Evolutionary conservation across 2,113 vertebrate genomes (phyloP).

Genomic region (Sturnus vulgaris): DNA sequence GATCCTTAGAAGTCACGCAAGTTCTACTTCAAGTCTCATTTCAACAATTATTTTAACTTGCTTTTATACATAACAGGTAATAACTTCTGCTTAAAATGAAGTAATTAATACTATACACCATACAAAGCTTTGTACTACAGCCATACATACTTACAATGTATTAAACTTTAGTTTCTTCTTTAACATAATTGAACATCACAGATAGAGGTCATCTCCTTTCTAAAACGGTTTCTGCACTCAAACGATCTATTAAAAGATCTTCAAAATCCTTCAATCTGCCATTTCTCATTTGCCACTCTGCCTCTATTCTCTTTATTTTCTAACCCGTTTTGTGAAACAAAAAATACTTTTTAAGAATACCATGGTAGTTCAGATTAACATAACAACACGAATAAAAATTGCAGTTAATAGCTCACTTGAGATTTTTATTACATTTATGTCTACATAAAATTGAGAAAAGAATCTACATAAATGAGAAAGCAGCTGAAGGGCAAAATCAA

Average conservation of each 20-base stretch:
- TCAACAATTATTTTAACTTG: background rate
- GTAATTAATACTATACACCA: background rate
- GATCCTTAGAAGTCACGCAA: background rate
- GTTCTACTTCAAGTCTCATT: background rate
- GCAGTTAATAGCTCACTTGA: slow-evolving; percentile 58
- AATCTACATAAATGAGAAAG: slow-evolving; percentile 70
- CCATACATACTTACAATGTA: background rate
- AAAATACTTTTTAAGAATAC: slow-evolving; percentile 42
- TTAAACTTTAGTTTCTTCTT: background rate
- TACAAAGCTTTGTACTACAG: background rate
- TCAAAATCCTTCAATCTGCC: slow-evolving; percentile 20
- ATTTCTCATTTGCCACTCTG: slow-evolving; percentile 27
- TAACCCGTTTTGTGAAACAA: slow-evolving; percentile 27
- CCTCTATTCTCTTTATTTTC: slow-evolving; percentile 39
- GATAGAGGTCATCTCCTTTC: background rate
- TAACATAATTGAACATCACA: slow-evolving; percentile 5
- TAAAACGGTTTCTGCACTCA: slow-evolving; percentile 9
- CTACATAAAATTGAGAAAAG: slow-evolving; percentile 58
- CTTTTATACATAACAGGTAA: background rate
- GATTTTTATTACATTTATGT: slow-evolving; percentile 68
- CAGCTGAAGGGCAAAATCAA: slow-evolving; percentile 76
- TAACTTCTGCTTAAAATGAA: background rate
- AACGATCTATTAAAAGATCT: slow-evolving; percentile 18
- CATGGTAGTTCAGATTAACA: slow-evolving; percentile 24
- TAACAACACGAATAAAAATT: slow-evolving; percentile 46